A percentile compares a stretch with the other conserved stretches of the same genome.
Conservation (phyloP, 1,140 invertebrate genomes). For the Chionoecetes opilio region DNA sequence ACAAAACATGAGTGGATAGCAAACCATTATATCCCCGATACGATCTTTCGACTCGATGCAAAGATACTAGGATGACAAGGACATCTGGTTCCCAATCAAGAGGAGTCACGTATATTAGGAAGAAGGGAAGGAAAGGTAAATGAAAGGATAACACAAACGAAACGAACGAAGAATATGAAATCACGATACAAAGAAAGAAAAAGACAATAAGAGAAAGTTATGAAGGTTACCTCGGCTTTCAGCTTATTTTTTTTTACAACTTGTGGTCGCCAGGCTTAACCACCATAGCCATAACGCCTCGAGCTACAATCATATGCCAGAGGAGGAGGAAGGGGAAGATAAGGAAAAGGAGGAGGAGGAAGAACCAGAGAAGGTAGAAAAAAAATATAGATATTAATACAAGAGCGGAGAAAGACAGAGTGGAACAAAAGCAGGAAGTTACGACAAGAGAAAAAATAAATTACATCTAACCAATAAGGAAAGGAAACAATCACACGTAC, state of each 20-base stretch:
- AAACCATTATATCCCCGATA: too few species aligned
- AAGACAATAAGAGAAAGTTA: neutral
- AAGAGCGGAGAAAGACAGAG: neutral
- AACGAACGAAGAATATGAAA: neutral
- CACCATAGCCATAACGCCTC: neutral
- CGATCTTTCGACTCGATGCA: too few species aligned
- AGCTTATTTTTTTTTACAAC: conserved; percentile 34
- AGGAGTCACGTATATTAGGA: too few species aligned
- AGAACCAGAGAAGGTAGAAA: too few species aligned
- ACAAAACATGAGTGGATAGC: too few species aligned
- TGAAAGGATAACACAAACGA: too few species aligned
- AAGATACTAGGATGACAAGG: too few species aligned
- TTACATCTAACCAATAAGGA: neutral
- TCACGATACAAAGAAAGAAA: neutral
- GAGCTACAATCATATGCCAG: neutral
- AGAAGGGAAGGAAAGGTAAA: too few species aligned
- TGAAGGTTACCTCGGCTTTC: neutral
- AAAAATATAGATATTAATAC: neutral
- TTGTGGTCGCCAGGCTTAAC: neutral
- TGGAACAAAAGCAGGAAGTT: neutral
- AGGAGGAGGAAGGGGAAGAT: neutral
- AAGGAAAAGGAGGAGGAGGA: neutral
- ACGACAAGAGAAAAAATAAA: neutral
- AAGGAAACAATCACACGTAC: neutral
- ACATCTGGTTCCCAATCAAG: too few species aligned